Evolutionary conservation across 30 jellyfish, hydroid and myxozoan species (phyloP).

Genomic region (Pseudorhiza aurosa): DNA sequence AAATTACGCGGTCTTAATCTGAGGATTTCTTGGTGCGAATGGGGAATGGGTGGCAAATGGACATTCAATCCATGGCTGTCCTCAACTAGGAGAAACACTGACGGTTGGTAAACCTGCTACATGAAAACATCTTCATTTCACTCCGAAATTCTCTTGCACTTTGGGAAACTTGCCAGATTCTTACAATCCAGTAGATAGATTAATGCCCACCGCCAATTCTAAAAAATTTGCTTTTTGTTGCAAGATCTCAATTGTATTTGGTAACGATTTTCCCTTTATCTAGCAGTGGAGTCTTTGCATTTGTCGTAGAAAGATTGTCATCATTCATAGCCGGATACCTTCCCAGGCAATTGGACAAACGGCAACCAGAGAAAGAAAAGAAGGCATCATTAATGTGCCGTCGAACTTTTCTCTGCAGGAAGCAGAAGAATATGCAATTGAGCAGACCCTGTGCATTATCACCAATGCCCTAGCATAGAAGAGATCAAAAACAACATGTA

Average conservation of each 20-base stretch:
- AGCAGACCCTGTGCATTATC: slow-evolving; percentile 93
- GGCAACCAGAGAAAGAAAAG: neutral
- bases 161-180: no score
- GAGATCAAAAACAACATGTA: neutral
- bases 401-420: slow-evolving; percentile 71
- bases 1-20: no score
- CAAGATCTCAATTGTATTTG: neutral
- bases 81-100: no score
- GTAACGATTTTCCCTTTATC: neutral
- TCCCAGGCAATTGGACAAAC: neutral
- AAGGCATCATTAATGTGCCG: slow-evolving; percentile 53
- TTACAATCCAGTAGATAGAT: no score
- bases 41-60: no score
- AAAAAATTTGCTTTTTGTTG: no score
- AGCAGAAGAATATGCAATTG: slow-evolving; percentile 86
- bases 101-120: no score
- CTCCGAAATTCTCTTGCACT: no score
- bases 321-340: neutral
- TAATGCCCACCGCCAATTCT: no score
- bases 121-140: no score
- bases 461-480: slow-evolving; percentile 81
- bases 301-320: neutral
- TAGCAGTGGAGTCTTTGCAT: slow-evolving; percentile 12
- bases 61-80: no score
- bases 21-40: no score